Percentiles rank a stretch among this genome's conserved stretches.
Conservation (phyloP, 2,113 vertebrate genomes). For the Peromyscus maniculatus region DNA sequence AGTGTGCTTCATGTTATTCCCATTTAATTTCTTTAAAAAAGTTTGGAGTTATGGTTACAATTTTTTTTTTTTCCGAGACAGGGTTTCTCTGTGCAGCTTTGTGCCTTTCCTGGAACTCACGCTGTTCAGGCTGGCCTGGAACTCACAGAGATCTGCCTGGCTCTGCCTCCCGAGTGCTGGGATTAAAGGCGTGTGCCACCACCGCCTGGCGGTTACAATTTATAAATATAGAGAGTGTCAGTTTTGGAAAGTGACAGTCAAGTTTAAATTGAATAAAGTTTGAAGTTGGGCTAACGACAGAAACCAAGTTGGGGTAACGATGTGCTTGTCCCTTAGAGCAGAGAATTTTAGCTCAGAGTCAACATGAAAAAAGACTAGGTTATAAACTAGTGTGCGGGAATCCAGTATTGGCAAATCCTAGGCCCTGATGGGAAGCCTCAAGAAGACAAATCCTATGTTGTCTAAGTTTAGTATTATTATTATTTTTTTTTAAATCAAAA, state of each 20-base stretch:
- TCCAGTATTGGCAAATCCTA: neutral
- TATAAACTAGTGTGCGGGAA: neutral
- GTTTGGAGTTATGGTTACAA: neutral
- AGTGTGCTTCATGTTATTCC: neutral
- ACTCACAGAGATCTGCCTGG: too few species aligned
- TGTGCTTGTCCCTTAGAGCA: neutral
- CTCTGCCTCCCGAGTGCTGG: too few species aligned
- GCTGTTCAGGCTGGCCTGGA: too few species aligned
- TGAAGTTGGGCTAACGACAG: neutral
- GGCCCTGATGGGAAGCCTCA: neutral
- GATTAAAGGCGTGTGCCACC: too few species aligned
- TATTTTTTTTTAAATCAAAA: neutral
- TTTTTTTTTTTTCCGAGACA: neutral
- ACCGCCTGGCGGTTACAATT: neutral
- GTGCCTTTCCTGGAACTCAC: too few species aligned
- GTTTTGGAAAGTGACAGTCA: neutral
- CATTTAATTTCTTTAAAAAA: conserved; percentile 10
- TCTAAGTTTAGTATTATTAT: neutral
- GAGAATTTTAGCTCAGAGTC: neutral
- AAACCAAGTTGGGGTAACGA: neutral
- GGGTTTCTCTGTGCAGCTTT: too few species aligned
- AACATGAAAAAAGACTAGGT: neutral
- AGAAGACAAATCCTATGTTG: neutral
- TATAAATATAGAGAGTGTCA: neutral
- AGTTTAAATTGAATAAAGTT: neutral